Percentiles rank a stretch among this genome's conserved stretches.
Conservation (phyloP, 2,113 vertebrate species). For the Dipodomys merriami region DNA sequence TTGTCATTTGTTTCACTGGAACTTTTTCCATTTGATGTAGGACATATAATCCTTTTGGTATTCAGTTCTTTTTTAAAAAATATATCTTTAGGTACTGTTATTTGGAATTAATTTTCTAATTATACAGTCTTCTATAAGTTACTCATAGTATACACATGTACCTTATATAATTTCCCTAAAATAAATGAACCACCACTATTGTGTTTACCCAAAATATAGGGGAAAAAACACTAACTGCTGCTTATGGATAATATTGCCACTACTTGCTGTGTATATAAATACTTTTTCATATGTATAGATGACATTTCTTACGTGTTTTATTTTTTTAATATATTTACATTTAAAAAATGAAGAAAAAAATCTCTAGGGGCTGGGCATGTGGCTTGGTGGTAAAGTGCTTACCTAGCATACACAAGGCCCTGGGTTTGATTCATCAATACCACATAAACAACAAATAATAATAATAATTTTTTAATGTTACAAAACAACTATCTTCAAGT, state of each 20-base stretch:
- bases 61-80: conserved; percentile 41
- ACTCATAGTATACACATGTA: conserved; percentile 56
- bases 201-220: conserved; percentile 75
- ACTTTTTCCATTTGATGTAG: too few relatives aligned
- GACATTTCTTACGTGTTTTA: conserved; percentile 85
- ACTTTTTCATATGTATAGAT: conserved; percentile 82
- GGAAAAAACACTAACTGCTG: conserved; percentile 74
- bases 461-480: too few relatives aligned
- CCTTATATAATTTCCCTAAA: conserved; percentile 71
- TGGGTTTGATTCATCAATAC: too few relatives aligned
- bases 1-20: too few relatives aligned
- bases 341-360: conserved; percentile 65
- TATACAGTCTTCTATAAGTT: conserved; percentile 75
- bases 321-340: conserved; percentile 84
- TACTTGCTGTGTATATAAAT: conserved; percentile 79
- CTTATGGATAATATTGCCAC: conserved; percentile 80
- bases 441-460: too few relatives aligned
- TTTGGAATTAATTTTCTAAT: conserved; percentile 72
- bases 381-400: too few relatives aligned
- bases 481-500: too few relatives aligned
- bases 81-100: conserved; percentile 73
- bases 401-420: too few relatives aligned
- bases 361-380: too few relatives aligned
- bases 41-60: too few relatives aligned
- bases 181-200: conserved; percentile 74